A percentile compares a stretch with the other conserved stretches of the same genome.
Evolutionary conservation across 2,797 vertebrate genomes (phyloP).

Genomic region (Pitangus sulphuratus): DNA sequence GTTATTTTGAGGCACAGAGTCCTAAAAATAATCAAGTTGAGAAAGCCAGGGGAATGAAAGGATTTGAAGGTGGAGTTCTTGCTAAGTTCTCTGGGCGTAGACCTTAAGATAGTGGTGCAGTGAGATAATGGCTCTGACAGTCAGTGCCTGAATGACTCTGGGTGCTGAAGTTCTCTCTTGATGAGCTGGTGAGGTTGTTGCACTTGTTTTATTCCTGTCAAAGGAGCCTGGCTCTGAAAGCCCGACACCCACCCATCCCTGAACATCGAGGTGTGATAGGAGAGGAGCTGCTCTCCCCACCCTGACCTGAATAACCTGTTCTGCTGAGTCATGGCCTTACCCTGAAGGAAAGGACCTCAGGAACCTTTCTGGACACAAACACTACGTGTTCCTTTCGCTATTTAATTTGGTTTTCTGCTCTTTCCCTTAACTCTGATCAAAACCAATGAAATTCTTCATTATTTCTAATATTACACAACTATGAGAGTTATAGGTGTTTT

Average conservation of each 20-base stretch:
- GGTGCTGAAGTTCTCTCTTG: not conserved
- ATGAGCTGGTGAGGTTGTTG: not conserved
- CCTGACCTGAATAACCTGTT: not conserved
- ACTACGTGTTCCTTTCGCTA: not conserved
- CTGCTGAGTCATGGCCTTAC: not conserved
- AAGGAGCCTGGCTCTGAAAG: not conserved
- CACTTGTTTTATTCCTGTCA: not conserved
- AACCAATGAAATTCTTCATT: not conserved
- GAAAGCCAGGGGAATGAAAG: not conserved
- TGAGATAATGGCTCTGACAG: not conserved
- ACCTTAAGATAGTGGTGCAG: not conserved
- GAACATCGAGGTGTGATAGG: not conserved
- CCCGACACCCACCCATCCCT: not conserved
- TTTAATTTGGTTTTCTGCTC: not conserved
- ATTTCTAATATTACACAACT: not conserved
- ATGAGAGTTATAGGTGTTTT: rapidly evolving
- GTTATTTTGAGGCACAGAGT: not conserved
- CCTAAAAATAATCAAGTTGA: not conserved
- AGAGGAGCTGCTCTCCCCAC: not conserved
- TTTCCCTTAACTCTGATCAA: not conserved
- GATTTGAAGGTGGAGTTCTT: not conserved
- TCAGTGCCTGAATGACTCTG: not conserved
- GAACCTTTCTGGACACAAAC: not conserved
- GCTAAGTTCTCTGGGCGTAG: not conserved
- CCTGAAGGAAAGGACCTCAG: not conserved